Base-by-base conservation (phyloP, 2,113 vertebrate species). In the Oxygymnocypris stewartii region DNA sequence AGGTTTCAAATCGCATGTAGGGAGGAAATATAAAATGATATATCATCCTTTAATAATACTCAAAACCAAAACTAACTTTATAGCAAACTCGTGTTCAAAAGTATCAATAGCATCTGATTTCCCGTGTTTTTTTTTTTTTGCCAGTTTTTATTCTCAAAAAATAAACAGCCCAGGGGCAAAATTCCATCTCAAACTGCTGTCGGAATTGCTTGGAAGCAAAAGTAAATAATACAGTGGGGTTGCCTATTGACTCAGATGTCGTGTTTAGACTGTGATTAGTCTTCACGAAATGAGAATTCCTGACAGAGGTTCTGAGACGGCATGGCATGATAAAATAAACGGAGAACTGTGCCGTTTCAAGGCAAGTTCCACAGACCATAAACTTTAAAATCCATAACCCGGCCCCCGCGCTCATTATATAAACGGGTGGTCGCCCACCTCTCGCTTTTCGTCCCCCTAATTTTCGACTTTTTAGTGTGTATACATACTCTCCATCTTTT, bases 211-310 rank as follows among this genome's bases (percentile, higher is more conserved):
- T 94, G 89, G 91, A 90, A 78, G 89, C 93, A 92, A 93, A 91
- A 86, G 91, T 94, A 94, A 94, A 95, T 92, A 93, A 88, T 91
- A 88, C 90, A 91, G 90, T 87, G 87, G 91, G 92, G 89, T 90
- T 91, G 91, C 89, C 92, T 91, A 74, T 90, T 89, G 91, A 89
- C 91, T 96, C 96, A 95, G 95, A 95, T 96, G 96, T 95, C 95
- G 93, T 97, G 97, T 96, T 97, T 98, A 97, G 94, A 96, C 95
- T 97, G 94, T 94, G 94, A 93, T 94, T 93, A 93, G 90, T 93
- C 93, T 94, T 90, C 92, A 91, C 93, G 92, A 91, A 92, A 93
- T 92, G 91, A 94, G 93, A 90, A 93, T 93, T 93, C 93, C 92
- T 94, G 92, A 93, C 92, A 87, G 94, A 95, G 94, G 90, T 90